These are phyloP conservation scores for Herminia tarsipennalis DNA, from an alignment of 2,888 invertebrate species.

Conservation along the genomic window DNA sequence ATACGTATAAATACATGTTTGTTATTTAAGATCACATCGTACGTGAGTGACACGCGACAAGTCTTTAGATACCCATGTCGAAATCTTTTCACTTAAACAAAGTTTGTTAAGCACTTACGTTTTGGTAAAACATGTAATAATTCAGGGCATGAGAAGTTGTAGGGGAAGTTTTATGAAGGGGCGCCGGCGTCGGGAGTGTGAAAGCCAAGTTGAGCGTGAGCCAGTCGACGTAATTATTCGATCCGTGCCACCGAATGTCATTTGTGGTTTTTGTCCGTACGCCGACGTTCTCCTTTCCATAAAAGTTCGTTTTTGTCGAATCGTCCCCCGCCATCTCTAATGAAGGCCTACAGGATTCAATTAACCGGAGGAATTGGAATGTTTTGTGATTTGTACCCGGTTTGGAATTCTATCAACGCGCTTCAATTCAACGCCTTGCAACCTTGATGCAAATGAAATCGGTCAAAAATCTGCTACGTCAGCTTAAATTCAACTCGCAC, in stretches of 20 bases:
- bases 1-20: conserved; percentile 11
- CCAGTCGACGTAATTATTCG: conserved; percentile 70
- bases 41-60: conserved; percentile 36
- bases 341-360: conserved; percentile 83
- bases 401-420: conserved; percentile 74
- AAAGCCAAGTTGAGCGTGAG: conserved; percentile 70
- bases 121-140: conserved; percentile 74
- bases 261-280: conserved; percentile 78
- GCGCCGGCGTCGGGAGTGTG: conserved; percentile 61
- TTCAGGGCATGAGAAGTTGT: conserved; percentile 63
- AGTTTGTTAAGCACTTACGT: conserved; percentile 71
- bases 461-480: conserved; percentile 48
- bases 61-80: conserved; percentile 50
- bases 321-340: conserved; percentile 68
- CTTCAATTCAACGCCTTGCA: conserved; percentile 63
- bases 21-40: conserved; percentile 19
- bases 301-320: conserved; percentile 78
- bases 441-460: conserved; percentile 59
- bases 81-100: conserved; percentile 53
- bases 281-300: conserved; percentile 64
- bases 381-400: conserved; percentile 79
- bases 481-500: conserved; percentile 14
- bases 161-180: conserved; percentile 67
- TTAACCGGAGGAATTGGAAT: conserved; percentile 79
- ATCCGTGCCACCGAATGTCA: conserved; percentile 70